A percentile compares a stretch with the other conserved stretches of the same genome.
Conservation (phyloP, 1,140 invertebrate genomes). For the Drosophila lacteicornis region DNA sequence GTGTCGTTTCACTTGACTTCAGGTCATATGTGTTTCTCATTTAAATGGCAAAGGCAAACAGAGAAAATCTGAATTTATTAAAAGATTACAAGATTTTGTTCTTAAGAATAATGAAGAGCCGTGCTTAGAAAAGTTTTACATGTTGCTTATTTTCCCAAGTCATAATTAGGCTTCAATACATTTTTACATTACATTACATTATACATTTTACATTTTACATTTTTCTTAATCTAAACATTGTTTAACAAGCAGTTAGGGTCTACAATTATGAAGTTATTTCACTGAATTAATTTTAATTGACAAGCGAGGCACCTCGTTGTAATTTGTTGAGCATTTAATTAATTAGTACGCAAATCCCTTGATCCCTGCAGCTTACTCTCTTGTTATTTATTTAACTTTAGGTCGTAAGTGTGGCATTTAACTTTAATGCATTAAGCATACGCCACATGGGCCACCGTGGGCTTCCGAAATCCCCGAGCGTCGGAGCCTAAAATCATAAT, state of each 20-base stretch:
- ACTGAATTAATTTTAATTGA: slow-evolving; percentile 14
- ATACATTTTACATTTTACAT: too few relatives aligned
- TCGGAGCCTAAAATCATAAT: slow-evolving; percentile 38
- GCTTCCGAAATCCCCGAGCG: slow-evolving; percentile 22
- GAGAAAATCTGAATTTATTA: background rate
- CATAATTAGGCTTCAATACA: background rate
- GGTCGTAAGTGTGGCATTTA: slow-evolving; percentile 27
- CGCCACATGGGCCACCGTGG: slow-evolving; percentile 30
- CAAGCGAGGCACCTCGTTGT: slow-evolving; percentile 6
- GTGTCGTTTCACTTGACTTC: background rate
- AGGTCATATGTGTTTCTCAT: background rate
- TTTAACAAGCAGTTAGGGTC: background rate
- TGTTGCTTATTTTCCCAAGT: background rate
- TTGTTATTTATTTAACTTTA: slow-evolving; percentile 7
- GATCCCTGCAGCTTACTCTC: background rate
- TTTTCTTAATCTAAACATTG: background rate
- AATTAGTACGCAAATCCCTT: slow-evolving; percentile 6
- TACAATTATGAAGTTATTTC: slow-evolving; percentile 1
- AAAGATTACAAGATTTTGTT: background rate
- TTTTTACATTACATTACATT: too few relatives aligned
- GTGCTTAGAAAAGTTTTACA: background rate
- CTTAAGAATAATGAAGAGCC: background rate
- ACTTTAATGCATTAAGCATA: slow-evolving; percentile 47
- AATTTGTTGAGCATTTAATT: slow-evolving; percentile 9
- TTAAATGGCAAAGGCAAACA: too few relatives aligned